Evolutionary conservation across 2,888 invertebrate genomes (phyloP).

Genomic region (Acrobasis repandana): DNA sequence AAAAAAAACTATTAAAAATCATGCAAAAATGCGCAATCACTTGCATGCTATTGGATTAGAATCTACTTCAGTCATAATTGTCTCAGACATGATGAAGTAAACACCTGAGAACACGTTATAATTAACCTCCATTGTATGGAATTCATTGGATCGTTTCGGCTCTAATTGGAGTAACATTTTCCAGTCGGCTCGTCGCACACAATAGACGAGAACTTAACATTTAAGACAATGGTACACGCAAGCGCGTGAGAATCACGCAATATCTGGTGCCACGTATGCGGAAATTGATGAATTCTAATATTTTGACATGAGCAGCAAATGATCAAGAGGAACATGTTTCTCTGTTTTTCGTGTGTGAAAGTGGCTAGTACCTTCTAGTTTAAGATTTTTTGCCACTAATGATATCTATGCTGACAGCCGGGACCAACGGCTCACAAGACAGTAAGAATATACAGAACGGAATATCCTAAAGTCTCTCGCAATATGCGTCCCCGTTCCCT

Average conservation of each 20-base stretch:
- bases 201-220: constrained; percentile 68
- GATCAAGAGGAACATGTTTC: no score
- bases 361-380: no score
- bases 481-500: no score
- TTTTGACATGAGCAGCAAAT: background rate
- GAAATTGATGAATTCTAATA: constrained; percentile 20
- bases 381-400: no score
- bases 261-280: constrained; percentile 16
- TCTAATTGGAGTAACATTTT: constrained; percentile 67
- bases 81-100: constrained; percentile 36
- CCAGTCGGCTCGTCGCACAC: constrained; percentile 55
- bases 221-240: constrained; percentile 46
- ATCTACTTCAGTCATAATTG: constrained; percentile 32
- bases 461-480: no score
- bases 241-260: constrained; percentile 44
- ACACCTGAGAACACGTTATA: constrained; percentile 34
- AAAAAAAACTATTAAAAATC: background rate
- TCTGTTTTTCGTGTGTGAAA: no score
- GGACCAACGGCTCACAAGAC: no score
- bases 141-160: constrained; percentile 49
- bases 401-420: no score
- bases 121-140: constrained; percentile 44
- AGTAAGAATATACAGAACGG: no score
- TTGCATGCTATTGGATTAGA: background rate
- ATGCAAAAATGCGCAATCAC: background rate